Evolutionary conservation across 1,140 invertebrate genomes (phyloP).

Genomic region (Cydia strobilella): DNA sequence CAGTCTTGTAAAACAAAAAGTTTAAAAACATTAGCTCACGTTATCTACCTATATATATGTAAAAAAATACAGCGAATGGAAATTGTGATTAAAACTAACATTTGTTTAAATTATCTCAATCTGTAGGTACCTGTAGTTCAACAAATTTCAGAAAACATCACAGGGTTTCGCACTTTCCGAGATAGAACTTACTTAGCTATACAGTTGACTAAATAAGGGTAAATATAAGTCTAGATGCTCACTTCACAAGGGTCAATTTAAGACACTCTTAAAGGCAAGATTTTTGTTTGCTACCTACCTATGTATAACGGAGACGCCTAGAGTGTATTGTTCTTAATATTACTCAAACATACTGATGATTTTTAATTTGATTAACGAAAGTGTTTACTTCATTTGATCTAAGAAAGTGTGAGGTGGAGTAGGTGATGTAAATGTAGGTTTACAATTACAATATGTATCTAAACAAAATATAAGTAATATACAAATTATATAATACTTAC

Average conservation of each 20-base stretch:
- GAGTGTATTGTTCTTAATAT: neutral
- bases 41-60: too few species aligned
- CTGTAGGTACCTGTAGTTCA: neutral
- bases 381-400: neutral
- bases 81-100: too few species aligned
- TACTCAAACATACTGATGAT: neutral
- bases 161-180: neutral
- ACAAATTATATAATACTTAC: too few species aligned
- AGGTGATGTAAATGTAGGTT: too few species aligned
- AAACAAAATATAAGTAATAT: too few species aligned
- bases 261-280: constrained; percentile 29
- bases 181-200: neutral
- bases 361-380: neutral
- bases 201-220: neutral
- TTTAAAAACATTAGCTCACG: too few species aligned
- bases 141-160: constrained; percentile 6
- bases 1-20: too few species aligned
- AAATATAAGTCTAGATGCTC: constrained; percentile 1
- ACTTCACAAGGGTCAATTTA: neutral
- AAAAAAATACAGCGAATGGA: too few species aligned
- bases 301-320: neutral
- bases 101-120: neutral
- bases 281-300: constrained; percentile 3
- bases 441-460: too few species aligned
- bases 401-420: neutral